phyloP scores from a whole-genome alignment of 2,888 invertebrate genomes.

The Melinaea menophilus region DNA sequence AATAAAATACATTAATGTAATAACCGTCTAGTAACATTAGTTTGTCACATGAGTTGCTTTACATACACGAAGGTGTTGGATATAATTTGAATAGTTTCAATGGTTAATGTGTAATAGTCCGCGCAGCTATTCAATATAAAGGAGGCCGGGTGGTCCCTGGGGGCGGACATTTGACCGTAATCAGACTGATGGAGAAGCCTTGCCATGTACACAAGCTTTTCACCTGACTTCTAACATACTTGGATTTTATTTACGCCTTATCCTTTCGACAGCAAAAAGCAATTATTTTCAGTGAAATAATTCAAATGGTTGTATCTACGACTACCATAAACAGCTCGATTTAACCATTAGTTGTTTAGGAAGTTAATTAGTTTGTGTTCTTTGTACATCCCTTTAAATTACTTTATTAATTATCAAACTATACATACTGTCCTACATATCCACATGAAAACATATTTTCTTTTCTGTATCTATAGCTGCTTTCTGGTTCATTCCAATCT shows the following conservation, averaged over 20 bases:
- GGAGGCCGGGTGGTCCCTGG: constrained; percentile 41
- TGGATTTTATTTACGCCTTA: constrained; percentile 25
- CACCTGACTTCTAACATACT: constrained; percentile 51
- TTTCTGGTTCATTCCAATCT: too few relatives aligned
- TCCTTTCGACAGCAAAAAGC: constrained; percentile 29
- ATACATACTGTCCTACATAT: too few relatives aligned
- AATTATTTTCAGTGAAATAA: constrained; percentile 22
- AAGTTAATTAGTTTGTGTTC: background rate
- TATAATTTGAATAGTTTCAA: constrained; percentile 28
- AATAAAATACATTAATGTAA: too few relatives aligned
- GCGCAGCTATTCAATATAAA: constrained; percentile 29
- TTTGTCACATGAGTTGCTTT: constrained; percentile 14
- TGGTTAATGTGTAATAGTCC: constrained; percentile 26
- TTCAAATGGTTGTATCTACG: constrained; percentile 6
- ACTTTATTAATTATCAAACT: too few relatives aligned
- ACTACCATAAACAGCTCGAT: background rate
- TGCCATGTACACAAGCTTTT: constrained; percentile 57
- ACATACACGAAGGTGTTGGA: constrained; percentile 13
- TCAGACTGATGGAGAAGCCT: constrained; percentile 72
- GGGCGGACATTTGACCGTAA: constrained; percentile 68
- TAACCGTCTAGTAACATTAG: background rate
- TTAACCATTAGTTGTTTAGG: background rate
- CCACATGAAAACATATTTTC: too few relatives aligned
- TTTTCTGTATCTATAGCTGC: too few relatives aligned
- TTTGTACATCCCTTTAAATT: background rate